Base-by-base conservation (phyloP, 2,797 vertebrate genomes). In the Eulemur rubriventer region DNA sequence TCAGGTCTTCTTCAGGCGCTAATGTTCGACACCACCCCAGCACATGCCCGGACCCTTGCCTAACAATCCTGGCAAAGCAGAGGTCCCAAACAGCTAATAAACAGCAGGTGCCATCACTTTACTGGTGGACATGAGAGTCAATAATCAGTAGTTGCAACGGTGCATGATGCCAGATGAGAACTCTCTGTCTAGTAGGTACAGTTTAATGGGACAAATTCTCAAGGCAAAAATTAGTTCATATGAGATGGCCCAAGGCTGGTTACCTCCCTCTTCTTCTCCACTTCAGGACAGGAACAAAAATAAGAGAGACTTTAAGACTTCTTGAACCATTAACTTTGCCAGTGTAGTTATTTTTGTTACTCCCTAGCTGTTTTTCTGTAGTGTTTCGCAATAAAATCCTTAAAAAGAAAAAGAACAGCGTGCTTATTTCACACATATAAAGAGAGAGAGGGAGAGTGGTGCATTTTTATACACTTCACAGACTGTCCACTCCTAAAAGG, bases 341-440 rank as follows among this genome's bases (percentile, higher is more conserved):
- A 50, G 30, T 73, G 43, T 20, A n/a, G 35, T 81, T 59, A 61
- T 81, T 87, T 91, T 84, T 93, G n/a, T 95, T 46, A 69, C n/a
- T 85, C 55, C 59, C 65, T 75, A 48, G 69, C 16, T 95, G 24
- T 30, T 87, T 87, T 91, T 89, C 79, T 72, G 12, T 13, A 88
- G 72, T 88, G n/a, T 84, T 89, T 91, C 10, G 2, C 35, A 70
- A n/a, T 43, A 72, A 91, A 95, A 65, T 41, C 17, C 55, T 91
- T 81, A 30, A 91, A 89, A 96, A 86, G 18, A 61, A 87, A 90
- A 94, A 33, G 5, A 57, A 86, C 30, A n/a, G 48, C 38, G n/a
- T 46, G 46, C 26, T 91, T 94, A 76, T 82, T 85, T 92, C 87
- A 67, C 87, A 73, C 38, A 69, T 22, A 41, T 26, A 86, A 82